A percentile compares a stretch with the other conserved stretches of the same genome.
Evolutionary conservation across 2,888 invertebrate genomes (phyloP).

Genomic region (Sepioteuthis lessoniana): DNA sequence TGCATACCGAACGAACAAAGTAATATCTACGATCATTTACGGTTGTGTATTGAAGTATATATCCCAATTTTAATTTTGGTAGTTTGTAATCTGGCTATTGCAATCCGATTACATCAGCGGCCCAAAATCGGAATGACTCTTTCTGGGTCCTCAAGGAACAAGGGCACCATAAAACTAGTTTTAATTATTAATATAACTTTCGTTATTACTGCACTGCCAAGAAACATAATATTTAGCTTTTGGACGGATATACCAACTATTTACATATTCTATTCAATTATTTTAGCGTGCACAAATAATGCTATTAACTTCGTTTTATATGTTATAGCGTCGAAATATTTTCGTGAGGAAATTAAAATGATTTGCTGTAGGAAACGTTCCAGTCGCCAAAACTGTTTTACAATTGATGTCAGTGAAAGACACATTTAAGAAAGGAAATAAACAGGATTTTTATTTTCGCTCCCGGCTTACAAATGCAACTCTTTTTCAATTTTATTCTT

Average conservation of each 20-base stretch:
- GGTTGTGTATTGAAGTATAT: no score
- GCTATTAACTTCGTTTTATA: neutral
- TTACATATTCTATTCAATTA: neutral
- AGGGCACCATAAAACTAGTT: neutral
- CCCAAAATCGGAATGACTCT: no score
- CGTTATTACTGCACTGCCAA: neutral
- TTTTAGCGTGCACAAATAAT: neutral
- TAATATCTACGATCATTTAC: no score
- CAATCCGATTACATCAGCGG: no score
- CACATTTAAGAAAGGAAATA: no score
- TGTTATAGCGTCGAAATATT: neutral
- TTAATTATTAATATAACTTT: neutral
- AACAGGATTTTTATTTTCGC: no score
- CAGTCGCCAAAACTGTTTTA: no score
- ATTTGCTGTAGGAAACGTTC: neutral
- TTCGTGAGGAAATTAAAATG: neutral
- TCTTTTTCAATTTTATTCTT: no score
- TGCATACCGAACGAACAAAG: no score
- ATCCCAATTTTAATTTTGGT: neutral
- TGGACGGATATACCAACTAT: fast-evolving
- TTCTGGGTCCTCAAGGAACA: no score
- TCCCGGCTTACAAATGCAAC: no score
- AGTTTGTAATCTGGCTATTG: neutral
- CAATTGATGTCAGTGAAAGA: no score
- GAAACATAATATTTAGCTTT: neutral